Base-by-base conservation (phyloP, 2,113 vertebrate genomes). In the Indicator indicator region DNA sequence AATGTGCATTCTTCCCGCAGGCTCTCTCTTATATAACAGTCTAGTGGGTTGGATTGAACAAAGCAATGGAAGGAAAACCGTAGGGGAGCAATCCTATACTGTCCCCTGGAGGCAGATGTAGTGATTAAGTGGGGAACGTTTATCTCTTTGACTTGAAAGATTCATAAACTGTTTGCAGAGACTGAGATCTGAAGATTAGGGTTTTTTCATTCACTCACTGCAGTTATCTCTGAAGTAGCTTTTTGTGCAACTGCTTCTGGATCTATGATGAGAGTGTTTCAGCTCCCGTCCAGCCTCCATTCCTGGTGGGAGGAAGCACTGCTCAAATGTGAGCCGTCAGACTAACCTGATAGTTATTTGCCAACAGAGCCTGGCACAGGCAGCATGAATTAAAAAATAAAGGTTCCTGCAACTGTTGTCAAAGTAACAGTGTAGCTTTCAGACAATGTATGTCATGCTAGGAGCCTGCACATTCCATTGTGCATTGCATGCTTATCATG, bases 51-150 rank as follows among this genome's bases (percentile, higher is more conserved):
- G n/a, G 30, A 86, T 23, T 55, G 30, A 88, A 42, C 28, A 88
- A 68, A 83, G 32, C 26, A 65, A 40, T 58, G 73, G 54, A 65
- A 83, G 55, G 23, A 81, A 75, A 79, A 65, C 58, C 23, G 54
- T 32, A 62, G 80, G 83, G 91, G 88, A 95, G 32, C 69, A 91
- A 88, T 94, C 76, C 76, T 93, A 65, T 88, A 50, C 91, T 94
- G 96, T 93, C 91, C 91, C 85, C 93, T 94, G 90, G 79, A 95
- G 94, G 93, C 90, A 30, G 86, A 86, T 48, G 32, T 11, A 50
- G 52, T 68, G 83, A 92, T 72, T 72, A 69, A 90, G 72, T 46
- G 72, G 16, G 17, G 38, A 89, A 88, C 50, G 5, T 70, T 93
- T 83, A 3, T 88, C 38, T 78, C n/a, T 93, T 74, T 26, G 50